Conservation (phyloP, 2,113 vertebrate genomes). For the Phyllostomus discolor region DNA sequence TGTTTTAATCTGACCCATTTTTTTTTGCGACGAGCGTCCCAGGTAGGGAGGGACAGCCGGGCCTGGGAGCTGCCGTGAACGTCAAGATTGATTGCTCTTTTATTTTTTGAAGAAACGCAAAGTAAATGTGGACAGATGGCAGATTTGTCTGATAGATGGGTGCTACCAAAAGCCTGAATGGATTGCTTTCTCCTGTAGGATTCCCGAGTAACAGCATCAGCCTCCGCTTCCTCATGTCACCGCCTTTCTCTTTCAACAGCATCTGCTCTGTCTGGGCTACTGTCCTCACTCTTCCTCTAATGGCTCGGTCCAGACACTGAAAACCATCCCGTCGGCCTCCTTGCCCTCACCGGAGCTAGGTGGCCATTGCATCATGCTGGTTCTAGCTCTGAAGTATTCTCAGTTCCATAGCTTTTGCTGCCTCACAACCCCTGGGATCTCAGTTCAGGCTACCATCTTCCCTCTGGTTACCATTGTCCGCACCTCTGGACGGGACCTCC, state of each 20-base stretch:
- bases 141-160: constrained; percentile 40
- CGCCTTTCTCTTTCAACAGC: neutral
- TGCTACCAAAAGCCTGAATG: neutral
- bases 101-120: constrained; percentile 49
- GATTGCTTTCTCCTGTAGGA: neutral
- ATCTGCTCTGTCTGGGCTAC: neutral
- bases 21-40: constrained; percentile 30
- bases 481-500: neutral
- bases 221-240: neutral
- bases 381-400: neutral
- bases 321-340: neutral
- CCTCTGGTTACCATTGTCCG: neutral
- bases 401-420: neutral
- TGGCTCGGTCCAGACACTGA: neutral
- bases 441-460: neutral
- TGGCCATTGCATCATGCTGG: neutral
- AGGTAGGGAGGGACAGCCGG: constrained; percentile 37
- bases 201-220: neutral
- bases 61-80: neutral
- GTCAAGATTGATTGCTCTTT: constrained; percentile 56
- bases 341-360: neutral
- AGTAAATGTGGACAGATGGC: constrained; percentile 27
- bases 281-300: neutral
- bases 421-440: neutral
- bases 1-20: constrained; percentile 54